phyloP scores from a whole-genome alignment of 2,113 vertebrate species.

The Thunnus thynnus region DNA sequence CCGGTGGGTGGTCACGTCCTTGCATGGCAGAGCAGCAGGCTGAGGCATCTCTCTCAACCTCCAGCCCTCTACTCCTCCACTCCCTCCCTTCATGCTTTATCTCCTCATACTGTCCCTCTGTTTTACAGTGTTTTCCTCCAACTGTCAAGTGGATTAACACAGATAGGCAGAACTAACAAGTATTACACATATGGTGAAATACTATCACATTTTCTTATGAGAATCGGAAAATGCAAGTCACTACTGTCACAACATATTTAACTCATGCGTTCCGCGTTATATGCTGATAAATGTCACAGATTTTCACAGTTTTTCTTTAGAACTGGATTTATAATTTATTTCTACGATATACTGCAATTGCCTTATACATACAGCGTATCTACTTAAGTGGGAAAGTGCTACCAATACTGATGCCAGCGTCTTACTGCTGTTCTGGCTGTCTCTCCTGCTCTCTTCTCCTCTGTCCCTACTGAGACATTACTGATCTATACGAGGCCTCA shows the following conservation, averaged over 20 bases:
- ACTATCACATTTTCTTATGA: not conserved
- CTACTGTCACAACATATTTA: not conserved
- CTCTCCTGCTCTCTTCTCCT: conserved; percentile 22
- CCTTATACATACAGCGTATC: conserved; percentile 6
- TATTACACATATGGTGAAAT: conserved; percentile 31
- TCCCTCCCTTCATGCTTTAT: conserved; percentile 26
- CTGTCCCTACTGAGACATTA: conserved; percentile 61
- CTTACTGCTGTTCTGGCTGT: conserved; percentile 16
- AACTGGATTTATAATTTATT: not conserved
- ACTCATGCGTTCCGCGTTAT: not conserved
- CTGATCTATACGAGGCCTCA: conserved; percentile 72
- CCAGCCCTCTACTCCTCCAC: conserved; percentile 12
- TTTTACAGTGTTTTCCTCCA: conserved; percentile 44
- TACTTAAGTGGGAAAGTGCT: conserved; percentile 9
- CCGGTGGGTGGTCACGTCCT: conserved; percentile 58
- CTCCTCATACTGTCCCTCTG: conserved; percentile 29
- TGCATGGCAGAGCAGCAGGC: conserved; percentile 62
- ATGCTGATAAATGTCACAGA: conserved; percentile 9
- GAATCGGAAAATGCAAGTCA: too few species aligned
- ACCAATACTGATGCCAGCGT: conserved; percentile 9
- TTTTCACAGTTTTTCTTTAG: not conserved
- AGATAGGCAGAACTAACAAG: conserved; percentile 35
- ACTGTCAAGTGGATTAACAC: conserved; percentile 47
- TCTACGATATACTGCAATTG: not conserved
- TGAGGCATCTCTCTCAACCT: conserved; percentile 32